Conservation (phyloP, 1,140 invertebrate genomes). For the Temnothorax curvispinosus region DNA sequence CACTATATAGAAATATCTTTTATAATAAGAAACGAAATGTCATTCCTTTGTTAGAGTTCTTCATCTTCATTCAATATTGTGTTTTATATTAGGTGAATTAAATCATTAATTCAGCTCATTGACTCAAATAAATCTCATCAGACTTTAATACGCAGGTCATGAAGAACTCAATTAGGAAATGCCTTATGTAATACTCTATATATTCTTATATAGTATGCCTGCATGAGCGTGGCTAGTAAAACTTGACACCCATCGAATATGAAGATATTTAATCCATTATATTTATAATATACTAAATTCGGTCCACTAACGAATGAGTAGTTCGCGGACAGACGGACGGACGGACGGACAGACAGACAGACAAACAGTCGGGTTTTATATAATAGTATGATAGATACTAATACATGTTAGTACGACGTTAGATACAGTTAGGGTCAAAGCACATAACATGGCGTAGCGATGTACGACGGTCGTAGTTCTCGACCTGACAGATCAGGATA, state of each 20-base stretch:
- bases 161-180: conserved; percentile 40
- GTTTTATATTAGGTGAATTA: conserved; percentile 33
- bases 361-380: too few relatives aligned
- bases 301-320: too few relatives aligned
- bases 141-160: conserved; percentile 24
- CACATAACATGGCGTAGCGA: too few relatives aligned
- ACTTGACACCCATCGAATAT: not conserved
- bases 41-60: conserved; percentile 23
- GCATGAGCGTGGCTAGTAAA: not conserved
- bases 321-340: too few relatives aligned
- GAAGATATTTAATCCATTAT: not conserved
- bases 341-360: too few relatives aligned
- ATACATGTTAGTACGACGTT: not conserved
- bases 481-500: too few relatives aligned
- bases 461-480: too few relatives aligned
- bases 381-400: not conserved
- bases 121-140: conserved; percentile 48
- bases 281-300: not conserved
- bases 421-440: too few relatives aligned
- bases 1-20: not conserved
- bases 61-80: conserved; percentile 27
- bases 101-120: conserved; percentile 55
- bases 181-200: conserved; percentile 13
- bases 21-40: not conserved
- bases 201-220: not conserved